Evolutionary conservation across 2,888 invertebrate species (phyloP).

Genomic region (Cryptophagus acutangulus): DNA sequence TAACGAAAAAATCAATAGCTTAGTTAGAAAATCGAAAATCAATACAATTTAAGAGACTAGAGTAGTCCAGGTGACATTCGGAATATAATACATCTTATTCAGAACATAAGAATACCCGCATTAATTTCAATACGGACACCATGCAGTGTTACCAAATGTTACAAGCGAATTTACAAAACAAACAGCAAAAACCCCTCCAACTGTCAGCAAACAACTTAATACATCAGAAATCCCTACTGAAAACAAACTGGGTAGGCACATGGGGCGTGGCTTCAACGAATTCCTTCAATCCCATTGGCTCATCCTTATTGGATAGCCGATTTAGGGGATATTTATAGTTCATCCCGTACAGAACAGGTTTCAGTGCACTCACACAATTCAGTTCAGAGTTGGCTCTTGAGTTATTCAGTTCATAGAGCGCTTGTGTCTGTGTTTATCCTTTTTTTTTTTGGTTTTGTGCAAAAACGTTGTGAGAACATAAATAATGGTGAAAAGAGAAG

Average conservation of each 20-base stretch:
- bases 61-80: conserved; percentile 26
- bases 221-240: conserved; percentile 27
- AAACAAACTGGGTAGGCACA: conserved; percentile 22
- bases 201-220: conserved; percentile 36
- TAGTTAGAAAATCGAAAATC: conserved; percentile 1
- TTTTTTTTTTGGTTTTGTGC: no score
- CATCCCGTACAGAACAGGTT: conserved; percentile 19
- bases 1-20: no score
- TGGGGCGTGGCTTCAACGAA: neutral
- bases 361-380: conserved; percentile 1
- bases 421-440: conserved; percentile 6
- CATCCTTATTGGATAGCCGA: conserved; percentile 21
- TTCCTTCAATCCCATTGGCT: conserved; percentile 22
- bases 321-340: conserved; percentile 22
- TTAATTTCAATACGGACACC: conserved; percentile 22
- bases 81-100: conserved; percentile 19
- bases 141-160: conserved; percentile 40
- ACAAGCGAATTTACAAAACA: conserved; percentile 40
- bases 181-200: conserved; percentile 35
- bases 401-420: neutral
- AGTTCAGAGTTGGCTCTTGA: conserved; percentile 6
- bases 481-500: conserved; percentile 55
- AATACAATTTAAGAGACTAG: conserved; percentile 9
- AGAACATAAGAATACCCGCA: conserved; percentile 25
- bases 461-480: neutral